These are phyloP conservation scores for Pyrrhosoma nymphula DNA, from an alignment of 2,888 invertebrate species.

Conservation along the genomic window DNA sequence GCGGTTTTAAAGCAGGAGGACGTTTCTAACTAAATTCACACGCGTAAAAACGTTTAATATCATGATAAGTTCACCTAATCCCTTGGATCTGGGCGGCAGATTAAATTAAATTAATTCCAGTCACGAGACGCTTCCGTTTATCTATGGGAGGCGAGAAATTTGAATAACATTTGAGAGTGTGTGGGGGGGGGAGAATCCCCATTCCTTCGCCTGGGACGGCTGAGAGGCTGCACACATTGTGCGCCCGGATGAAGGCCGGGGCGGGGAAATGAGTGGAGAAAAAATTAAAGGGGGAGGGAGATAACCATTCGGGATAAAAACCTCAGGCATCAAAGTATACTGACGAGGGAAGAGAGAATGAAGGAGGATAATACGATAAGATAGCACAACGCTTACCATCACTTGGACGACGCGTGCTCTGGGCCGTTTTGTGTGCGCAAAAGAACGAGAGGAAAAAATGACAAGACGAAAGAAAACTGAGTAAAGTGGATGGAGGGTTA, in stretches of 20 bases:
- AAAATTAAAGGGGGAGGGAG: neutral
- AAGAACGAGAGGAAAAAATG: neutral
- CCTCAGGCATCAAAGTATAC: constrained; percentile 56
- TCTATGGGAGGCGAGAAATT: constrained; percentile 30
- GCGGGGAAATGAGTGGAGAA: neutral
- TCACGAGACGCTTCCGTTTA: neutral
- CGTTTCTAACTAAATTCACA: neutral
- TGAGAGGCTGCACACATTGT: neutral
- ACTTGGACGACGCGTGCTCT: constrained; percentile 8
- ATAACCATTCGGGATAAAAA: constrained; percentile 33
- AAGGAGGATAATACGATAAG: constrained; percentile 52
- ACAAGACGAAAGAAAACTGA: too few species aligned
- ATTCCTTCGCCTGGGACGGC: neutral
- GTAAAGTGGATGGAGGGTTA: too few species aligned
- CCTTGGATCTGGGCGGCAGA: neutral
- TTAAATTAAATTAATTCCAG: constrained; percentile 39
- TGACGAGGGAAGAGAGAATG: neutral
- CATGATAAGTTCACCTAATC: constrained; percentile 21
- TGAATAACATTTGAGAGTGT: neutral
- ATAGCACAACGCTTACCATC: neutral
- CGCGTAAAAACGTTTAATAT: constrained; percentile 35
- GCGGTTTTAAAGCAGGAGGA: neutral
- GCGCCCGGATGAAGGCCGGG: neutral
- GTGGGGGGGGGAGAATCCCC: neutral
- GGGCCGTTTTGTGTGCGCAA: neutral